These are phyloP conservation scores for Eupithecia pulchellata DNA, from an alignment of 2,888 invertebrate genomes.

Conservation along the genomic window DNA sequence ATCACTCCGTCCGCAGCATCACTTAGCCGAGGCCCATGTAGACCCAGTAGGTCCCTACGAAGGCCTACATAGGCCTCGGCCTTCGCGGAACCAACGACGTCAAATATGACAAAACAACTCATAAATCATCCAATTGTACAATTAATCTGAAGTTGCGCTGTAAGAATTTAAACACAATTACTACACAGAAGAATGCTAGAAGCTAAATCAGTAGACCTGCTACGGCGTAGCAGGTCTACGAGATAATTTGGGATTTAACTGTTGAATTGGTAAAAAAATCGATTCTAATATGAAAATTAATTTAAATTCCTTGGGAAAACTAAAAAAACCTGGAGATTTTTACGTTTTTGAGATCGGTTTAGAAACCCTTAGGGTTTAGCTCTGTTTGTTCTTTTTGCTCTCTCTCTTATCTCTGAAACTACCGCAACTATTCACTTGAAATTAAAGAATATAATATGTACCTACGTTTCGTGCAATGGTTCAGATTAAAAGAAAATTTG, in stretches of 20 bases:
- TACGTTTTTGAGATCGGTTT: no score
- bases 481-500: no score
- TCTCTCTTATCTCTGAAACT: no score
- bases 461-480: no score
- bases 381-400: no score
- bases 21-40: slow-evolving; percentile 17
- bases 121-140: slow-evolving; percentile 33
- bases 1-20: no score
- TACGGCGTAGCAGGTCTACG: slow-evolving; percentile 31
- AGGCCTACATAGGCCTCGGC: no score
- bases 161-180: background rate
- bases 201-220: slow-evolving; percentile 14
- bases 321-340: no score
- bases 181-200: background rate
- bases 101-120: slow-evolving; percentile 32
- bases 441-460: no score
- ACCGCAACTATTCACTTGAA: no score
- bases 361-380: no score
- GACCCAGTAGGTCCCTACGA: no score
- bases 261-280: background rate
- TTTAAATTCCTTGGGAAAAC: background rate
- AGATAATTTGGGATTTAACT: background rate
- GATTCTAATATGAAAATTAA: background rate
- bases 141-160: background rate
- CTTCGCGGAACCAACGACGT: slow-evolving; percentile 25